phyloP scores from a whole-genome alignment of 2,113 vertebrate species.

The Mus spicilegus region DNA sequence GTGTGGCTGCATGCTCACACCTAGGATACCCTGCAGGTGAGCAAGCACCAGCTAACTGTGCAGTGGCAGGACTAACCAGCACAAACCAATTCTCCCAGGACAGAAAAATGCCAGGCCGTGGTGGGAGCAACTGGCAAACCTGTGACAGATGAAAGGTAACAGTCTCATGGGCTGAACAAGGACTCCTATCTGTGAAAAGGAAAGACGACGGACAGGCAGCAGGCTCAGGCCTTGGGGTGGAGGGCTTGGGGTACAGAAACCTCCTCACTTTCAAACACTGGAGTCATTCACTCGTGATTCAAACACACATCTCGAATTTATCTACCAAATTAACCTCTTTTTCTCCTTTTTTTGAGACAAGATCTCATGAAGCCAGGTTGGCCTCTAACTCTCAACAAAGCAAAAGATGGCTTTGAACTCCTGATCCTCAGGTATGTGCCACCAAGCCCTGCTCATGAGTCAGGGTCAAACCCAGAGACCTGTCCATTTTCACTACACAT shows the following conservation, averaged over 20 bases:
- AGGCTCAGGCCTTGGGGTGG: background rate
- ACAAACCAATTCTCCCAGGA: too few relatives aligned
- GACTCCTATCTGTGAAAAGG: background rate
- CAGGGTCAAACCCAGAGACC: background rate
- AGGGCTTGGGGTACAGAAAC: rapidly evolving
- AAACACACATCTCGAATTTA: background rate
- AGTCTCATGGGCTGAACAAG: background rate
- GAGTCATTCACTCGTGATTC: background rate
- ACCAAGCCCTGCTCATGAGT: background rate
- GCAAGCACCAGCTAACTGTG: background rate
- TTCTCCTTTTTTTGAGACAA: background rate
- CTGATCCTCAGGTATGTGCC: background rate
- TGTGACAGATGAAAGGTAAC: background rate
- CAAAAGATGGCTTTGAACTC: background rate
- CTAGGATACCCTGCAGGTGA: background rate
- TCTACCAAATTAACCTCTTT: background rate
- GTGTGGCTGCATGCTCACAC: background rate
- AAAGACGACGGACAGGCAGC: background rate
- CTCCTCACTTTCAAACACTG: background rate
- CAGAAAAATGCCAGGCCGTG: background rate
- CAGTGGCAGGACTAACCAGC: background rate
- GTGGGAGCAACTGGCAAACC: background rate
- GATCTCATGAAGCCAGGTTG: background rate
- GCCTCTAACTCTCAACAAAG: background rate
- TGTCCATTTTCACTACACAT: too few relatives aligned